phyloP scores from a whole-genome alignment of 1,140 invertebrate species.

The Drosophila rufa region DNA sequence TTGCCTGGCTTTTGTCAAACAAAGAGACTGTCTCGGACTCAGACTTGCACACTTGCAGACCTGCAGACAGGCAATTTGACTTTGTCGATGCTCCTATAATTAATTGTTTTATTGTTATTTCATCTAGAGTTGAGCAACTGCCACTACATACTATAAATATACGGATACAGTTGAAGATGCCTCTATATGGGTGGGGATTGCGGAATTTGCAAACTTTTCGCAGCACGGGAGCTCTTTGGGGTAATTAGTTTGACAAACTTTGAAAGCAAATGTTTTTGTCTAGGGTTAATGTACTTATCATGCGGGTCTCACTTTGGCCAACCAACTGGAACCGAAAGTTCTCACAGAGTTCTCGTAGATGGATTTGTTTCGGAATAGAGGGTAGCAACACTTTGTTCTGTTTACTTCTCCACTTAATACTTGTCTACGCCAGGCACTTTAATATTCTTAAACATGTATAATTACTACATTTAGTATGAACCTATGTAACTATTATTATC shows the following conservation, averaged over 20 bases:
- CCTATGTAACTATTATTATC: not conserved
- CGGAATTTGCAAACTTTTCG: constrained; percentile 18
- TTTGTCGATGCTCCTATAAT: constrained; percentile 40
- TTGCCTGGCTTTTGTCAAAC: constrained; percentile 67
- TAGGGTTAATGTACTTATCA: constrained; percentile 45
- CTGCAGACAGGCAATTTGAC: constrained; percentile 44
- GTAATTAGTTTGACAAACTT: constrained; percentile 49
- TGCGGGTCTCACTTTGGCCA: constrained; percentile 42
- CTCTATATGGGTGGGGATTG: constrained; percentile 16
- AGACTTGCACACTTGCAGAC: not conserved
- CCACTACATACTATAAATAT: not conserved
- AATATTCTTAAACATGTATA: constrained; percentile 18
- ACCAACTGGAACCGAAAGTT: constrained; percentile 41
- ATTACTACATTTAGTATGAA: constrained; percentile 12
- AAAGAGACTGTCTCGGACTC: constrained; percentile 31
- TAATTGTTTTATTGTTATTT: constrained; percentile 54
- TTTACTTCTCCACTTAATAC: constrained; percentile 6
- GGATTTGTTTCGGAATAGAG: constrained; percentile 1
- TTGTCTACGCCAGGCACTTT: constrained; percentile 2
- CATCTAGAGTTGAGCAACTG: constrained; percentile 28
- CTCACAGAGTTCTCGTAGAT: constrained; percentile 15
- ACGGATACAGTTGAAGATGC: constrained; percentile 6
- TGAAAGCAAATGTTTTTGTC: constrained; percentile 26
- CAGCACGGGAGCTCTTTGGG: constrained; percentile 21
- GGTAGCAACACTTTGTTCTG: constrained; percentile 3